Evolutionary conservation across 1,140 invertebrate genomes (phyloP).

Genomic region (Lepidostoma basale): DNA sequence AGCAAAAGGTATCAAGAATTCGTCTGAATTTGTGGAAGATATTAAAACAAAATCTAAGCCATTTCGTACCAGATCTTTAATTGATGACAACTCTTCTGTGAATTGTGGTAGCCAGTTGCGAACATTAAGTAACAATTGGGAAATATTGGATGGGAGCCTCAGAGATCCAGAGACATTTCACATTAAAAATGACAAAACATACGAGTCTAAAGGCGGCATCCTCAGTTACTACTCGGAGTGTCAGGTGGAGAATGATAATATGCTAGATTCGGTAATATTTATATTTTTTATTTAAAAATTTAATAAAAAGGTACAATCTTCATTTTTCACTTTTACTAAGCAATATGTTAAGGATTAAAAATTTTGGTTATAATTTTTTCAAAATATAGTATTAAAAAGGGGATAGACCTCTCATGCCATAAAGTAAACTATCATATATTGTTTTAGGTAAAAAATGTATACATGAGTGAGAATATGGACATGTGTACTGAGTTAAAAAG

Average conservation of each 20-base stretch:
- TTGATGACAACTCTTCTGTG: background rate
- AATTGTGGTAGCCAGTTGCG: background rate
- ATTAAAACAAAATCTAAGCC: slow-evolving; percentile 14
- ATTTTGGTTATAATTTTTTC: too few relatives aligned
- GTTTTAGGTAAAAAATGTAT: slow-evolving; percentile 24
- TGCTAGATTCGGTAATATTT: slow-evolving; percentile 26
- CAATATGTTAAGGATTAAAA: too few relatives aligned
- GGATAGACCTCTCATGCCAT: too few relatives aligned
- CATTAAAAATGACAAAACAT: background rate
- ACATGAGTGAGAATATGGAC: slow-evolving; percentile 9
- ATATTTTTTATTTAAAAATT: background rate
- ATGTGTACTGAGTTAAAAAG: slow-evolving; percentile 2
- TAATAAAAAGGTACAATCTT: too few relatives aligned
- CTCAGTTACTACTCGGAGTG: slow-evolving; percentile 13
- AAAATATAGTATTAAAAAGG: too few relatives aligned
- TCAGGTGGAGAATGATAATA: slow-evolving; percentile 19
- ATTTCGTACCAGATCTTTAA: background rate
- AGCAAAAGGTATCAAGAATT: slow-evolving; percentile 6
- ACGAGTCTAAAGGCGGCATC: background rate
- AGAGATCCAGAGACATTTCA: background rate
- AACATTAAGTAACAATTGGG: background rate
- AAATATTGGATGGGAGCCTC: background rate
- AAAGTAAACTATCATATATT: too few relatives aligned
- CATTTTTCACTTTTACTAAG: too few relatives aligned
- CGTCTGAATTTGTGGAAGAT: slow-evolving; percentile 12